phyloP scores from a whole-genome alignment of 2,797 vertebrate genomes.

The Pipistrellus kuhlii region DNA sequence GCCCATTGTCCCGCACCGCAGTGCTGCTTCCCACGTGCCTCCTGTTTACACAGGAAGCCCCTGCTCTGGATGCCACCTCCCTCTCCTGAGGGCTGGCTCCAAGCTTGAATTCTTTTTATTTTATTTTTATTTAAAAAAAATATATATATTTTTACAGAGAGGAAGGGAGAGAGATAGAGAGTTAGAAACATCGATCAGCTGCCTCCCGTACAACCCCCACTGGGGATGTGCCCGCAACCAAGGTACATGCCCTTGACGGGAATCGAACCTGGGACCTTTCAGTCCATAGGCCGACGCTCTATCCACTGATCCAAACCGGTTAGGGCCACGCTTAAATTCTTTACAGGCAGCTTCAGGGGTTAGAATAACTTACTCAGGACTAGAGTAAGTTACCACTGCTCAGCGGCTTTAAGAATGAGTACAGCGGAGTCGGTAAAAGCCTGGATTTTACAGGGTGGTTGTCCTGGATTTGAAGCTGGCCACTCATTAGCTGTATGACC shows the following conservation, averaged over 20 bases:
- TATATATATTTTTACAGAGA: no score
- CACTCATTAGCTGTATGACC: neutral
- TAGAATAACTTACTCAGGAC: neutral
- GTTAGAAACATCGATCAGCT: no score
- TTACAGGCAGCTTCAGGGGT: slow-evolving; percentile 9
- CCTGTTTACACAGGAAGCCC: slow-evolving; percentile 84
- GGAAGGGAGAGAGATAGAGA: no score
- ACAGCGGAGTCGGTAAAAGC: neutral
- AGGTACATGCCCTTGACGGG: no score
- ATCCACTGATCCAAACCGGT: no score
- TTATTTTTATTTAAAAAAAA: no score
- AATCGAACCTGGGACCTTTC: no score
- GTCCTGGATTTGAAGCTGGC: neutral
- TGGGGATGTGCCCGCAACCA: no score
- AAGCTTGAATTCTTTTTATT: slow-evolving; percentile 32
- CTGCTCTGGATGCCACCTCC: slow-evolving; percentile 71
- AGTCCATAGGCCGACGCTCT: no score
- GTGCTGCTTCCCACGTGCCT: slow-evolving; percentile 77
- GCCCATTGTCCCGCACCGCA: slow-evolving; percentile 79
- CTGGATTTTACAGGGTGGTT: neutral
- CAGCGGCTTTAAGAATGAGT: neutral
- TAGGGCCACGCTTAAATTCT: slow-evolving; percentile 15
- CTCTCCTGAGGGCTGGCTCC: slow-evolving; percentile 50
- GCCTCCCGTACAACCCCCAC: no score
- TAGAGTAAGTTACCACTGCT: neutral